phyloP scores from a whole-genome alignment of 2,113 vertebrate species.

The Laticauda laticaudata region DNA sequence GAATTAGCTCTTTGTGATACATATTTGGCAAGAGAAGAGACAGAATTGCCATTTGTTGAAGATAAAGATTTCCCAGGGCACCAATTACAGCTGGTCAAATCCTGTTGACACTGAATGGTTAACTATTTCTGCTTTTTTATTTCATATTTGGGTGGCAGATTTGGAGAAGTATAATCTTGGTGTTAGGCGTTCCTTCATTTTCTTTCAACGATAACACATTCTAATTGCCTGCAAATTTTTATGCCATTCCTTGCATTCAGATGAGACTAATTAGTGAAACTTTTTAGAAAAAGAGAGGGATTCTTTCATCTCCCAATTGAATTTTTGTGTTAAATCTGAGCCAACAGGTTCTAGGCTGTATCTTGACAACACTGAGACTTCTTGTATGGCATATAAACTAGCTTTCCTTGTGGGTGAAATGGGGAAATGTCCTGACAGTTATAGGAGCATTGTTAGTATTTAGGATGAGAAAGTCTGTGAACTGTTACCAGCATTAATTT shows the following conservation, averaged over 20 bases:
- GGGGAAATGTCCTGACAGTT: not conserved
- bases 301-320: not conserved
- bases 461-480: not conserved
- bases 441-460: not conserved
- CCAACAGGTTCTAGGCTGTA: not conserved
- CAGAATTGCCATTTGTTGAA: conserved; percentile 6
- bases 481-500: not conserved
- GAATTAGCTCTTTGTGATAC: conserved; percentile 2
- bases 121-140: not conserved
- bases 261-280: not conserved
- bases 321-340: not conserved
- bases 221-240: not conserved
- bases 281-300: not conserved
- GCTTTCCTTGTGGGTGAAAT: not conserved
- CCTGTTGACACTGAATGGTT: not conserved
- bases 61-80: conserved; percentile 6
- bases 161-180: not conserved
- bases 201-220: not conserved
- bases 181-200: conserved; percentile 15
- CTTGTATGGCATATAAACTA: not conserved
- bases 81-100: conserved; percentile 9
- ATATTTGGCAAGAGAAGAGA: not conserved
- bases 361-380: not conserved
- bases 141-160: conserved; percentile 6
- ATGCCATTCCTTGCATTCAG: not conserved